phyloP scores from a whole-genome alignment of 2,797 vertebrate species.

The Macroramphosus scolopax region DNA sequence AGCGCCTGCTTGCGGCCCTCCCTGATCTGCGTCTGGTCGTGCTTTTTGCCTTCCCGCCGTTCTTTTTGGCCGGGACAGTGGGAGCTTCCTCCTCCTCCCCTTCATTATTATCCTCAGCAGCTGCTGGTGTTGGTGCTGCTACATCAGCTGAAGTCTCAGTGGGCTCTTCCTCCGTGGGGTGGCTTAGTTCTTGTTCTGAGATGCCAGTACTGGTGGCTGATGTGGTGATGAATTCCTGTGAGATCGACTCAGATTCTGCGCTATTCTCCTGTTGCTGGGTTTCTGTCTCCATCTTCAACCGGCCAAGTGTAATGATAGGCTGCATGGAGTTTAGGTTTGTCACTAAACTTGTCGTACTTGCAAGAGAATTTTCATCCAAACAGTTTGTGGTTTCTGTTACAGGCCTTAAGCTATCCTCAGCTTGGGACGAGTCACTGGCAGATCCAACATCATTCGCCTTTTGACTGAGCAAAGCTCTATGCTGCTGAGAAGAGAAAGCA shows the following conservation, averaged over 20 bases:
- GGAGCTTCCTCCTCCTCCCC: conserved; percentile 38
- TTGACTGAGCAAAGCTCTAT: conserved; percentile 52
- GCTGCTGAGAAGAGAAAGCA: conserved; percentile 57
- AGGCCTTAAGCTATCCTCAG: conserved; percentile 19
- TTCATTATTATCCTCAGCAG: conserved; percentile 31
- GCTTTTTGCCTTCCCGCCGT: conserved; percentile 47
- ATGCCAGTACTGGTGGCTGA: conserved; percentile 18
- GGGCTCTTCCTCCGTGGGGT: conserved; percentile 5
- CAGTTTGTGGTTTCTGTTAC: conserved; percentile 33
- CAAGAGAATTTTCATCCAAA: conserved; percentile 12
- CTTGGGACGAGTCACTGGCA: neutral
- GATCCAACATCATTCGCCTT: conserved; percentile 43
- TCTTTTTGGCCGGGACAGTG: conserved; percentile 42
- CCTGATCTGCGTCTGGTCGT: conserved; percentile 66
- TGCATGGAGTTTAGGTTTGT: conserved; percentile 15
- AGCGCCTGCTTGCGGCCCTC: conserved; percentile 67
- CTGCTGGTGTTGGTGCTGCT: conserved; percentile 1
- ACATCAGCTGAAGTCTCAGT: conserved; percentile 21
- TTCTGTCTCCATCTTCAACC: conserved; percentile 17
- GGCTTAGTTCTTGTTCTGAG: conserved; percentile 21
- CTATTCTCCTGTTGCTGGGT: conserved; percentile 23
- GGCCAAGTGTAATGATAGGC: conserved; percentile 19
- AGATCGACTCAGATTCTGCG: conserved; percentile 12
- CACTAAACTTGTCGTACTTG: conserved; percentile 7
- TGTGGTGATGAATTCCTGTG: conserved; percentile 17